Conservation (phyloP, 92 coral and sea anemone genomes). For the Epizoanthus ramosus region DNA sequence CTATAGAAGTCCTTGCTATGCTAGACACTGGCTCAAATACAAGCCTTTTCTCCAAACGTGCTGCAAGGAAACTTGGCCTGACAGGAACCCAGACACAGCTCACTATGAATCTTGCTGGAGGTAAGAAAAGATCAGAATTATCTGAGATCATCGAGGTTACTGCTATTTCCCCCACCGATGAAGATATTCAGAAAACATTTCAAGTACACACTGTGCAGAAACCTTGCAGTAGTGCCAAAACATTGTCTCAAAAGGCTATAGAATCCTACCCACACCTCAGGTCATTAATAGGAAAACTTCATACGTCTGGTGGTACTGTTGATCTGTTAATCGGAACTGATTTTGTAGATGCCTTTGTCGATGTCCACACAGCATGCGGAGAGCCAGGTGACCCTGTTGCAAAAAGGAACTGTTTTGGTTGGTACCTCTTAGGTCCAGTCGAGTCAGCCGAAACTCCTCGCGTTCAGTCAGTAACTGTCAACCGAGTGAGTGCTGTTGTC, state of each 20-base stretch:
- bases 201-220: slow-evolving; percentile 68
- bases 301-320: slow-evolving; percentile 60
- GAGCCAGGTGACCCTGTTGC: slow-evolving; percentile 61
- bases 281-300: slow-evolving; percentile 32
- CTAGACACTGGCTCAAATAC: slow-evolving; percentile 62
- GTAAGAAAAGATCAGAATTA: slow-evolving; percentile 58
- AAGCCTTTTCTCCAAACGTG: slow-evolving; percentile 54
- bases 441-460: slow-evolving; percentile 14
- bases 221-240: slow-evolving; percentile 69
- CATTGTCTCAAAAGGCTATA: slow-evolving; percentile 44
- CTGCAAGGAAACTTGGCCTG: slow-evolving; percentile 50
- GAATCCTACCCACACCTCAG: slow-evolving; percentile 48
- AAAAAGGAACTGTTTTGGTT: slow-evolving; percentile 68
- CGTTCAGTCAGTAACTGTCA: slow-evolving; percentile 51
- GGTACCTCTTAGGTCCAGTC: slow-evolving; percentile 62
- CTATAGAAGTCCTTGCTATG: slow-evolving; percentile 63
- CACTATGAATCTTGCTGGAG: slow-evolving; percentile 76
- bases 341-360: slow-evolving; percentile 63
- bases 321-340: slow-evolving; percentile 69
- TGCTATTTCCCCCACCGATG: slow-evolving; percentile 54
- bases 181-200: slow-evolving; percentile 50
- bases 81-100: slow-evolving; percentile 57
- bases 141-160: slow-evolving; percentile 57
- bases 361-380: slow-evolving; percentile 43
- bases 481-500: slow-evolving; percentile 49